Base-by-base conservation (phyloP, 2,888 invertebrate genomes). In the Lomographa bimaculata region DNA sequence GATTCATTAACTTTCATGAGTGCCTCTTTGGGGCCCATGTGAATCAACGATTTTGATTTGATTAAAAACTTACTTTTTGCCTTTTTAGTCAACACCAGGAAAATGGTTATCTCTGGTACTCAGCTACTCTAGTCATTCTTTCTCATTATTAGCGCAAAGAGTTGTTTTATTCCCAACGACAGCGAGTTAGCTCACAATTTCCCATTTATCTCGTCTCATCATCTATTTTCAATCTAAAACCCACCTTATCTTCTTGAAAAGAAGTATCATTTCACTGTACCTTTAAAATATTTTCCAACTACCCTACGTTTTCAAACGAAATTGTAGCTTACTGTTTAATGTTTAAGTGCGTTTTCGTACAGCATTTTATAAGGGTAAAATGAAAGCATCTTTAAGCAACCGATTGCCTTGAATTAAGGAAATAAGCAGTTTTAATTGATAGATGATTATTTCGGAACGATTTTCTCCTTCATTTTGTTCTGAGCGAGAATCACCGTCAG, bases 81-180 rank as follows among this genome's bases (percentile, higher is more conserved):
- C n/a, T n/a, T n/a, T n/a, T n/a, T n/a, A n/a, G n/a, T n/a, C n/a
- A n/a, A n/a, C n/a, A n/a, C n/a, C n/a, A n/a, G n/a, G n/a, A n/a
- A n/a, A n/a, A n/a, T n/a, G n/a, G n/a, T n/a, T n/a, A n/a, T n/a
- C n/a, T n/a, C n/a, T n/a, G n/a, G n/a, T n/a, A n/a, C n/a, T n/a
- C n/a, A n/a, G n/a, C 37, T 73, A 58, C 65, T 61, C 81, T 81
- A 57, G 48, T 41, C 56, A 53, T 63, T 72, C 79, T 76, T 74
- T 71, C 84, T 87, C 86, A 87, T 87, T 86, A 87, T 84, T 77
- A 84, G 76, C 76, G 80, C 80, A 75, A 83, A 82, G 86, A 82
- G 86, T 87, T 87, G 87, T 87, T 87, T 86, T 86, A 85, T 83
- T 83, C 77, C 75, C 65, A 54, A 52, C 75, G 79, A 71, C 77